phyloP scores from a whole-genome alignment of 2,888 invertebrate species.

The Biston betularia region DNA sequence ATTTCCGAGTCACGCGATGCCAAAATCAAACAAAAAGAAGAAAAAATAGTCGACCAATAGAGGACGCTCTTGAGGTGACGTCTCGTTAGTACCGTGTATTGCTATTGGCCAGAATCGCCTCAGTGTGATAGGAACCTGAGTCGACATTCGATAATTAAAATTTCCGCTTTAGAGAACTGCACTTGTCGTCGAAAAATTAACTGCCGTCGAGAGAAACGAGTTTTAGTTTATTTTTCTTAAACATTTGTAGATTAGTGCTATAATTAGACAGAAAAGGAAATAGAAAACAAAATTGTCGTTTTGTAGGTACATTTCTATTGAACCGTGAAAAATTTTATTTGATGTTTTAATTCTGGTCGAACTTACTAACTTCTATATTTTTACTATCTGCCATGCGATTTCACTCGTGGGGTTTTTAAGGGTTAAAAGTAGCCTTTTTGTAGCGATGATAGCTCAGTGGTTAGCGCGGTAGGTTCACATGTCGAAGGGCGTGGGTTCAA shows the following conservation, averaged over 20 bases:
- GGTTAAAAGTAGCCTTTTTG: too few relatives aligned
- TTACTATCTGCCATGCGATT: too few relatives aligned
- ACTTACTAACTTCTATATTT: too few relatives aligned
- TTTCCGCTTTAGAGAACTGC: not conserved
- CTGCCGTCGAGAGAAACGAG: not conserved
- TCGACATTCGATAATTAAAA: slow-evolving; percentile 9
- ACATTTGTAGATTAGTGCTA: slow-evolving; percentile 1
- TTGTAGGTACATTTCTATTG: too few relatives aligned
- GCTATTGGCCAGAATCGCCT: not conserved
- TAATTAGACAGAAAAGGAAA: not conserved
- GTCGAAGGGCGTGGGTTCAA: too few relatives aligned
- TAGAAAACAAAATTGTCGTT: not conserved
- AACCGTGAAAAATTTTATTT: too few relatives aligned
- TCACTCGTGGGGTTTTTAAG: too few relatives aligned
- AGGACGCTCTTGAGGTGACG: not conserved
- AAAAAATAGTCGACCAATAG: not conserved
- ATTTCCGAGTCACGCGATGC: too few relatives aligned
- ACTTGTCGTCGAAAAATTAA: slow-evolving; percentile 8
- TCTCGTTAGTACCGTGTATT: not conserved
- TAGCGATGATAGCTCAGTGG: too few relatives aligned
- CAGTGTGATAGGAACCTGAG: not conserved
- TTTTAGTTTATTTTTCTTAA: not conserved
- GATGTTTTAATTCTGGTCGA: too few relatives aligned
- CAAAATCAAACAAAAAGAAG: too few relatives aligned
- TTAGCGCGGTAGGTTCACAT: too few relatives aligned